A percentile compares a stretch with the other conserved stretches of the same genome.
Evolutionary conservation across 2,797 vertebrate genomes (phyloP).

Genomic region (Petrocephalus schoutedeni): DNA sequence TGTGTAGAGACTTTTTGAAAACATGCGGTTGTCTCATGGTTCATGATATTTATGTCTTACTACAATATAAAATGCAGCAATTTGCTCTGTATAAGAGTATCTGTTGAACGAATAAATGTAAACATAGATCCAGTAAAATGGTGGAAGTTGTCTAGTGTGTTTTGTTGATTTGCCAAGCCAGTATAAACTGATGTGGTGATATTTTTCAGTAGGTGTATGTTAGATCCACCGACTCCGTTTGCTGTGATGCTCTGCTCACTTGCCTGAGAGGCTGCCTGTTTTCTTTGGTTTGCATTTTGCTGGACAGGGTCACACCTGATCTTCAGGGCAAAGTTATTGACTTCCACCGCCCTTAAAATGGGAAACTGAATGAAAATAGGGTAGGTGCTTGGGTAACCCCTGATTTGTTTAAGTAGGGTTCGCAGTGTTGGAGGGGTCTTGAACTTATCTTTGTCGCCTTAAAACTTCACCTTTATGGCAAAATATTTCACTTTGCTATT

Average conservation of each 20-base stretch:
- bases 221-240: background rate
- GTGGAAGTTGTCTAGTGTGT: background rate
- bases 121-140: constrained; percentile 6
- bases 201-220: background rate
- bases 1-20: background rate
- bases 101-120: constrained; percentile 18
- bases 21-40: background rate
- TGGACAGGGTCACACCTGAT: background rate
- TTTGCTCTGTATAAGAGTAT: constrained; percentile 18
- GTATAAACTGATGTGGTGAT: background rate
- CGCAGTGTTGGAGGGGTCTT: background rate
- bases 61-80: constrained; percentile 14
- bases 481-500: background rate
- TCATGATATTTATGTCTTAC: constrained; percentile 4
- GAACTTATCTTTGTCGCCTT: background rate
- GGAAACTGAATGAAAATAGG: background rate
- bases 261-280: background rate
- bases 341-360: background rate
- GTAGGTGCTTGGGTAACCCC: background rate
- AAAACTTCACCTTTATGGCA: background rate
- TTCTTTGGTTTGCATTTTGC: background rate
- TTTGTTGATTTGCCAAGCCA: background rate
- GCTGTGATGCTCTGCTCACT: background rate
- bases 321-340: background rate
- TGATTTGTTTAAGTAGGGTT: background rate